A percentile compares a stretch with the other conserved stretches of the same genome.
These are phyloP conservation scores for Papilio gigon DNA, from an alignment of 2,888 invertebrate species.

Conservation along the genomic window DNA sequence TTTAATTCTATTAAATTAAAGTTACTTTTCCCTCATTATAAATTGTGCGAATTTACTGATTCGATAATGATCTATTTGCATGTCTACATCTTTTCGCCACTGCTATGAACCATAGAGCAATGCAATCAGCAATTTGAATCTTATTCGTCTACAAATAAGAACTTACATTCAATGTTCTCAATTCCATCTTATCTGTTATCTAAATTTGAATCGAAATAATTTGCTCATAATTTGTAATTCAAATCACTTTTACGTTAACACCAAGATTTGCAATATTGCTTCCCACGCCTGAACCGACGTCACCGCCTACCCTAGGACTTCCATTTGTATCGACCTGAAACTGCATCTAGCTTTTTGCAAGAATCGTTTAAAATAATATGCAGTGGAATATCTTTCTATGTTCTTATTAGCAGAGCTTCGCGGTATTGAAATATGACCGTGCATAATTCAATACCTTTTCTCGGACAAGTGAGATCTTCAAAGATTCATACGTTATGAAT, in stretches of 20 bases:
- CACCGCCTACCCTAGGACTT: not conserved
- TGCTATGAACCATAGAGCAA: conserved; percentile 26
- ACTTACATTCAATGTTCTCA: conserved; percentile 26
- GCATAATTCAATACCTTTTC: conserved; percentile 16
- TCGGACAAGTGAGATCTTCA: conserved; percentile 21
- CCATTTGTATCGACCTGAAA: not conserved
- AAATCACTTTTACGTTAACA: conserved; percentile 38
- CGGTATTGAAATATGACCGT: conserved; percentile 27
- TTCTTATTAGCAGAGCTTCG: conserved; percentile 21
- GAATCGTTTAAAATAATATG: not conserved
- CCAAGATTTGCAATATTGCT: conserved; percentile 35
- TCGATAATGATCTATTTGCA: conserved; percentile 41
- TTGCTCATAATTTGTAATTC: conserved; percentile 37
- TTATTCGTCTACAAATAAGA: conserved; percentile 44
- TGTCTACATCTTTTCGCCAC: conserved; percentile 35
- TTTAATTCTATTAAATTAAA: conserved; percentile 24
- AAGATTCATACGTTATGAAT: conserved; percentile 27
- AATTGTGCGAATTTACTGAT: conserved; percentile 36
- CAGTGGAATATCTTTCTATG: conserved; percentile 23
- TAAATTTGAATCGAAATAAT: conserved; percentile 26
- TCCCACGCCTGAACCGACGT: conserved; percentile 33
- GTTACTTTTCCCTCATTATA: conserved; percentile 5
- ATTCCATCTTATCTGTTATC: conserved; percentile 33
- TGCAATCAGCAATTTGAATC: conserved; percentile 47
- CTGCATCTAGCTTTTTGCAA: not conserved